Evolutionary conservation across 1,140 invertebrate species (phyloP), one percentile per base, ranked within the genome.

Genomic region (Pemphigus obesinymphae): DNA sequence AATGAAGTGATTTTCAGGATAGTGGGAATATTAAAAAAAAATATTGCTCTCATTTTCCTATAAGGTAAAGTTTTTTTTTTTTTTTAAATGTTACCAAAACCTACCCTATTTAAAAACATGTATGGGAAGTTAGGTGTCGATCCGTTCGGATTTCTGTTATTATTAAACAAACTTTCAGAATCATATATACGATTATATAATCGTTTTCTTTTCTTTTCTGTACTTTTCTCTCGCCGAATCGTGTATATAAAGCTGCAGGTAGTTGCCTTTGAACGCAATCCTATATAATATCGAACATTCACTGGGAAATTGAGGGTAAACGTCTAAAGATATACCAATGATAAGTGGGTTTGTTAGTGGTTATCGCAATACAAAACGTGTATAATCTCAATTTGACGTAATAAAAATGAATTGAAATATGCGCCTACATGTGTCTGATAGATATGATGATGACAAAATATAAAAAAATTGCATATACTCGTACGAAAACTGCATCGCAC

Each of bases 281-380:
- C 53, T 3, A 61, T n/a, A n/a, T n/a, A n/a, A n/a, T n/a, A n/a
- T 78, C 43, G 53, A 78, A n/a, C 10, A 43, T 61, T 63, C 37
- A n/a, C 37, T n/a, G 3, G n/a, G 13, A 3, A 3, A 26, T 80
- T 26, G 37, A 29, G 34, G 58, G 8, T 63, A 73, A 61, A 45
- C 34, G 26, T 40, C 17, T 43, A 53, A 80, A 80, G n/a, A n/a
- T 29, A 29, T n/a, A 40, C 26, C 53, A 29, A 40, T 63, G 53
- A 63, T 63, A 80, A 80, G 76, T 80, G 23, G 37, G 7, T 80
- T n/a, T 45, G 53, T 63, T 37, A 29, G 26, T 58, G 13, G 75
- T 37, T 78, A 43, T 55, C 34, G 11, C 5, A 8, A n/a, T n/a
- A 10, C 11, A 45, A 61, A 63, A 29, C 13, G 23, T 61, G 10